phyloP scores from a whole-genome alignment of 2,888 invertebrate species.

The Bhutanitis thaidina region DNA sequence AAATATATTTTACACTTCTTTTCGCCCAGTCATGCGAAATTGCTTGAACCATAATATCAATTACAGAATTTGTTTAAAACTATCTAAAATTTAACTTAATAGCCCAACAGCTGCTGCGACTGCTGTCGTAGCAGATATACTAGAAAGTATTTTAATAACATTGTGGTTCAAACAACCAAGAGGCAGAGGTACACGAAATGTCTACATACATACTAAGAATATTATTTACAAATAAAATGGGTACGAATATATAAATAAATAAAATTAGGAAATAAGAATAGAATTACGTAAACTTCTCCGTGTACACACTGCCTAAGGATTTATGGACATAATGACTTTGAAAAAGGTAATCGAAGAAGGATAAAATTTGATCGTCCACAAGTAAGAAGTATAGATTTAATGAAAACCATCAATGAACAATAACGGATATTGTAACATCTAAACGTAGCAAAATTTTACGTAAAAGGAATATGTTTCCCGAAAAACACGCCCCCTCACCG shows the following conservation, averaged over 20 bases:
- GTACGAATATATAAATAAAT: too few species aligned
- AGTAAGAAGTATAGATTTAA: slow-evolving; percentile 26
- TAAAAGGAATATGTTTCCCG: slow-evolving; percentile 59
- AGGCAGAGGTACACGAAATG: slow-evolving; percentile 49
- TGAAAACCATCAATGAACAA: slow-evolving; percentile 43
- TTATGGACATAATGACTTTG: slow-evolving; percentile 21
- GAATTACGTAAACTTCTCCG: slow-evolving; percentile 9
- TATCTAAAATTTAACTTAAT: too few species aligned
- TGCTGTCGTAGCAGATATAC: not conserved
- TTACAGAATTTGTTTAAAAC: too few species aligned
- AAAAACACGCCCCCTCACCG: slow-evolving; percentile 84
- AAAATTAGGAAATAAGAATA: not conserved
- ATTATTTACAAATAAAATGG: too few species aligned
- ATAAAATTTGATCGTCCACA: slow-evolving; percentile 21
- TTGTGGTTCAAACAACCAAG: slow-evolving; percentile 56
- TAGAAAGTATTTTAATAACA: too few species aligned
- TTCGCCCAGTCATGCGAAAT: slow-evolving; percentile 73
- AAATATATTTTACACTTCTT: slow-evolving; percentile 64
- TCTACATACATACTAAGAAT: slow-evolving; percentile 13
- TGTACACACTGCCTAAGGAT: slow-evolving; percentile 21
- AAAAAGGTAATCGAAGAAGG: slow-evolving; percentile 27
- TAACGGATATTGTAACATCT: slow-evolving; percentile 65
- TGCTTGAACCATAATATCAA: slow-evolving; percentile 57
- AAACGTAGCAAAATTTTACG: slow-evolving; percentile 57
- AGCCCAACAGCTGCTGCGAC: too few species aligned